phyloP scores from a whole-genome alignment of 2,113 vertebrate genomes.

The Bubo bubo region DNA sequence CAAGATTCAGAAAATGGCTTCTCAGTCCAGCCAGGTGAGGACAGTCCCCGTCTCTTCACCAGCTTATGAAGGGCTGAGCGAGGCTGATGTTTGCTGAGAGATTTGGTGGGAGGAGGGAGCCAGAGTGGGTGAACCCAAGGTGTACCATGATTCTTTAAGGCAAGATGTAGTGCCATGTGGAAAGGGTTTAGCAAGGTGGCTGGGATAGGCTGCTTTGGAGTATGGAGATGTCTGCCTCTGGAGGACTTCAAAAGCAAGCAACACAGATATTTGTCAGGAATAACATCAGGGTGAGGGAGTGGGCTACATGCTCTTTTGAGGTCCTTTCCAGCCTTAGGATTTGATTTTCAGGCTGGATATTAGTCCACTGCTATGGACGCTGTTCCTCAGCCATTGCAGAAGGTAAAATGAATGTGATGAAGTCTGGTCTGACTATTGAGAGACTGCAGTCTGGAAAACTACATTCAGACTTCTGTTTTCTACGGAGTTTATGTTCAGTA shows the following conservation, averaged over 20 bases:
- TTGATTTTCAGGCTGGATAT: background rate
- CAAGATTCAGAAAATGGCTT: background rate
- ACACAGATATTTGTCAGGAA: background rate
- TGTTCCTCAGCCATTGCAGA: background rate
- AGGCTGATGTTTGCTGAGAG: background rate
- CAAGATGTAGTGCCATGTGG: accelerated
- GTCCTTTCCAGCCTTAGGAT: background rate
- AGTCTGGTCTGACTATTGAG: background rate
- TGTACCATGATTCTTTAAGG: accelerated
- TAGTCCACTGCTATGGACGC: background rate
- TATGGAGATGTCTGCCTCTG: background rate
- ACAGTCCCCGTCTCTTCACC: background rate
- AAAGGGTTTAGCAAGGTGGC: background rate
- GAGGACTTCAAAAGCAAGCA: background rate
- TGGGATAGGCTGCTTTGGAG: background rate
- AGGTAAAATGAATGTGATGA: background rate
- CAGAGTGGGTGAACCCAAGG: background rate
- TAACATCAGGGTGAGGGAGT: background rate
- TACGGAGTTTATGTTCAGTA: background rate
- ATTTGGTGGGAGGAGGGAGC: background rate
- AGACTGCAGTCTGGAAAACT: background rate
- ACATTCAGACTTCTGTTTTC: background rate
- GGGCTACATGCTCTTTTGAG: background rate
- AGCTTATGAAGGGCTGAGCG: accelerated
- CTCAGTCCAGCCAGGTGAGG: background rate